These are phyloP conservation scores for Myotis myotis DNA, from an alignment of 2,797 vertebrate species.

Conservation along the genomic window DNA sequence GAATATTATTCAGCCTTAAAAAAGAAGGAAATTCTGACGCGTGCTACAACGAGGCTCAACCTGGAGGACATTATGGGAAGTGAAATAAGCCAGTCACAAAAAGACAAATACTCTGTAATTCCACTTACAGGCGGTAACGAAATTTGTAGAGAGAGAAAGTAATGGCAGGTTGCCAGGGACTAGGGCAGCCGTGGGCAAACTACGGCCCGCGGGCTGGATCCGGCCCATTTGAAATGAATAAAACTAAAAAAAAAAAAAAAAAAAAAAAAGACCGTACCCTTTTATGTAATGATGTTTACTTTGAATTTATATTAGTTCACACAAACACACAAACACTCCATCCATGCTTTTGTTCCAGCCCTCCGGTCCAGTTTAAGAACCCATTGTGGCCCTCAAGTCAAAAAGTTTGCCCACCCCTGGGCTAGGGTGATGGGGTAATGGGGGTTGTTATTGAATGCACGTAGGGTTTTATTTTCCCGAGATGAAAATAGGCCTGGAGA, in stretches of 20 bases:
- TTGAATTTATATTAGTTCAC: too few species aligned
- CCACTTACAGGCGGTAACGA: background rate
- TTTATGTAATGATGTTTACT: too few species aligned
- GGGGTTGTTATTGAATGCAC: background rate
- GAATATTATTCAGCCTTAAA: background rate
- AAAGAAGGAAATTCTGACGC: background rate
- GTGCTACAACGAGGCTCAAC: background rate
- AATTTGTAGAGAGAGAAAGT: background rate
- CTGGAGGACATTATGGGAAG: background rate
- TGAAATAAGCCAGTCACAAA: background rate
- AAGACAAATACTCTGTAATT: background rate
- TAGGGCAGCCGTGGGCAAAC: too few species aligned
- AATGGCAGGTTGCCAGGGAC: background rate
- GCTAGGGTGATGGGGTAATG: background rate
- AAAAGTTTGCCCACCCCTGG: too few species aligned
- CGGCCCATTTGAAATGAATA: too few species aligned
- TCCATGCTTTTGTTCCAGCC: too few species aligned
- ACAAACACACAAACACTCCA: too few species aligned
- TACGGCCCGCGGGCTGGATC: too few species aligned
- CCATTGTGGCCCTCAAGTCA: too few species aligned
- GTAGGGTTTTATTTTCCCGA: background rate
- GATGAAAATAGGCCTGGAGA: background rate
- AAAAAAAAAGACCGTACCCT: too few species aligned
- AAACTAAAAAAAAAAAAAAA: too few species aligned
- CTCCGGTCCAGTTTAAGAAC: too few species aligned